These are phyloP conservation scores for Phortica magna DNA, from an alignment of 2,888 invertebrate genomes.

Conservation along the genomic window DNA sequence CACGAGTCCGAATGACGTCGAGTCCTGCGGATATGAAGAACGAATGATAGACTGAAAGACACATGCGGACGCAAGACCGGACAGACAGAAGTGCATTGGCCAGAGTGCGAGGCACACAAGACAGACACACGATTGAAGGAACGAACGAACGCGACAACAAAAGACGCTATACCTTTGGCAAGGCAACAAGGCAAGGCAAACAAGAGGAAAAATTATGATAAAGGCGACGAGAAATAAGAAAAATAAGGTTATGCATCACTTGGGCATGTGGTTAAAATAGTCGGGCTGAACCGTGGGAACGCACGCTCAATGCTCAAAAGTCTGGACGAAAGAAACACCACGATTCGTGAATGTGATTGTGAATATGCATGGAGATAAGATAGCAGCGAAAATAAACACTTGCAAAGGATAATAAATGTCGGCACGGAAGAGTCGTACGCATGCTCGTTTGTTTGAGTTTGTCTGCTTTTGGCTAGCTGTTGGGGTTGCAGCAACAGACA, in stretches of 20 bases:
- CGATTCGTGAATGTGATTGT: slow-evolving; percentile 1
- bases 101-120: slow-evolving; percentile 30
- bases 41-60: slow-evolving; percentile 3
- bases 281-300: slow-evolving; percentile 26
- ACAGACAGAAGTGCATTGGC: not conserved
- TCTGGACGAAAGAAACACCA: not conserved
- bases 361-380: slow-evolving; percentile 27
- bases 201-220: slow-evolving; percentile 23
- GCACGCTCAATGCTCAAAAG: not conserved
- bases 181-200: not conserved
- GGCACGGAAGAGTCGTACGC: not conserved
- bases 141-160: slow-evolving; percentile 9
- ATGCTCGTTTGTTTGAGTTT: not conserved
- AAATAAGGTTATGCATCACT: not conserved
- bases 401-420: slow-evolving; percentile 26
- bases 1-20: slow-evolving; percentile 37
- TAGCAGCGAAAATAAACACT: slow-evolving; percentile 26
- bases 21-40: slow-evolving; percentile 21
- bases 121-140: slow-evolving; percentile 26
- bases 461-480: not conserved
- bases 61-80: slow-evolving; percentile 6
- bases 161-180: not conserved
- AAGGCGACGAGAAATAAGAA: slow-evolving; percentile 16
- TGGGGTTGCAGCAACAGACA: slow-evolving; percentile 14
- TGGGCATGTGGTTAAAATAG: slow-evolving; percentile 23